Evolutionary conservation across 2,113 vertebrate species (phyloP).

Genomic region (Scopus umbretta): DNA sequence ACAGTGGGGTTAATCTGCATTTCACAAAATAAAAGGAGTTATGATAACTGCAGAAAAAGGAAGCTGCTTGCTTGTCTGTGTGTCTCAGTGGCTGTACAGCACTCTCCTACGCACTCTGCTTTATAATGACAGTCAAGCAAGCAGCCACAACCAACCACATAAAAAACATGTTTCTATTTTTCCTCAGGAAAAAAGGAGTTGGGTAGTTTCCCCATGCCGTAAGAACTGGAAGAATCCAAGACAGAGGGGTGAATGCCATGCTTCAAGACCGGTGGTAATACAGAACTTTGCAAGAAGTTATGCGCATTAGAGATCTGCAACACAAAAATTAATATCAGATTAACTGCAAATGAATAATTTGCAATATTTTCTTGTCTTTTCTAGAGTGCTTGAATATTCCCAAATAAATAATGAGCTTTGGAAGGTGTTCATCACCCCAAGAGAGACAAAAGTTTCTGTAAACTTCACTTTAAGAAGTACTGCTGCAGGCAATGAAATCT

Average conservation of each 20-base stretch:
- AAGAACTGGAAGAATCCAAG: slow-evolving; percentile 14
- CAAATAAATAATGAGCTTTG: slow-evolving; percentile 47
- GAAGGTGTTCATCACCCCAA: slow-evolving; percentile 34
- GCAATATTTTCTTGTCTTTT: neutral
- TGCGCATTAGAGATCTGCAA: neutral
- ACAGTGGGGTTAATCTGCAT: neutral
- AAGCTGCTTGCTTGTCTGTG: neutral
- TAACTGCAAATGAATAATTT: slow-evolving; percentile 16
- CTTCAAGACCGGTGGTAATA: neutral
- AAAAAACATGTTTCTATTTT: slow-evolving; percentile 27
- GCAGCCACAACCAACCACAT: neutral
- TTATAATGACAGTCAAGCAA: neutral
- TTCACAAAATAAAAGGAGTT: neutral
- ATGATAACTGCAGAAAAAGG: neutral
- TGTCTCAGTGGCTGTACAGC: neutral
- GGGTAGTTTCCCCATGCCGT: slow-evolving; percentile 21
- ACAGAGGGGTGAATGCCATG: neutral
- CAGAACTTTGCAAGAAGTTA: slow-evolving; percentile 33
- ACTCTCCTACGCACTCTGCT: neutral
- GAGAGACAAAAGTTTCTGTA: slow-evolving; percentile 41
- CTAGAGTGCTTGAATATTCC: neutral
- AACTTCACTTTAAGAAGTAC: slow-evolving; percentile 53
- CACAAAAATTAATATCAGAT: neutral
- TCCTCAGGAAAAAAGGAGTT: slow-evolving; percentile 5
- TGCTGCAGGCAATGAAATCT: slow-evolving; percentile 54